Evolutionary conservation across 2,888 invertebrate species (phyloP).

Genomic region (Plebejus melissa): DNA sequence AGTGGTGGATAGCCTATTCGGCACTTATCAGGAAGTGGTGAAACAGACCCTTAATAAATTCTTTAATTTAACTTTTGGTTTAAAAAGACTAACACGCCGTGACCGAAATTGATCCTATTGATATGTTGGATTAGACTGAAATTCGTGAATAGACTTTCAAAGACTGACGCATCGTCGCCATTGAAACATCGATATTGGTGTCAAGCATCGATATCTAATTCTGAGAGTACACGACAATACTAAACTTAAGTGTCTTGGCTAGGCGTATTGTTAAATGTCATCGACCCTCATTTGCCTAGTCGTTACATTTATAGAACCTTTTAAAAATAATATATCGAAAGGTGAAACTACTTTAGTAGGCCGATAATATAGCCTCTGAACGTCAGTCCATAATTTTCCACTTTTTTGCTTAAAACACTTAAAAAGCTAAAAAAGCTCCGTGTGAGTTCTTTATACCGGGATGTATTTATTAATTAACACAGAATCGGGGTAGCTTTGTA

Average conservation of each 20-base stretch:
- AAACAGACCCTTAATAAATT: not conserved
- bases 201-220: slow-evolving; percentile 11
- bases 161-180: not conserved
- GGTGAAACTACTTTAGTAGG: no score
- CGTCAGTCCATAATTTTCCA: no score
- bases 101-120: not conserved
- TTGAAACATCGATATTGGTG: not conserved
- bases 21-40: no score
- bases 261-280: not conserved
- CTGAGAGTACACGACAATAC: not conserved
- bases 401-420: no score
- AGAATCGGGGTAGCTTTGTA: no score
- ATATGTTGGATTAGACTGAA: not conserved
- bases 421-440: no score
- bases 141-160: not conserved
- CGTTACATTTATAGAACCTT: not conserved
- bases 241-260: slow-evolving; percentile 1
- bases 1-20: no score
- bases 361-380: no score
- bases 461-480: no score
- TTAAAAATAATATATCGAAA: not conserved
- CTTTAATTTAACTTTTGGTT: not conserved
- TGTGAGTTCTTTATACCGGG: no score
- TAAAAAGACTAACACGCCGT: not conserved
- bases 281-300: not conserved